Base-by-base conservation (phyloP, 2,888 invertebrate species). In the Rotaria magnacalcarata region DNA sequence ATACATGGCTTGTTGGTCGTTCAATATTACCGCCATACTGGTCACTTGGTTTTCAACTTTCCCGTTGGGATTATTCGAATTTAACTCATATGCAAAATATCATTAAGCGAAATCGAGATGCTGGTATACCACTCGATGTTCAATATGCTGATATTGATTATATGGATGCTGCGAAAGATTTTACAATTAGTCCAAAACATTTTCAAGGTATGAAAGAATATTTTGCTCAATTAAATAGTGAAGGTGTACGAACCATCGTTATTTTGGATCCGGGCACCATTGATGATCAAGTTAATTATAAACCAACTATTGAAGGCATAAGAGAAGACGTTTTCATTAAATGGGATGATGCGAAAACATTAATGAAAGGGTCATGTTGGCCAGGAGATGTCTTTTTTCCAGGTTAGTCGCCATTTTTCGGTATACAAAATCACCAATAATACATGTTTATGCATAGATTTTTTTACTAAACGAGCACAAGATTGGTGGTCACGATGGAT, bases 21-120 rank as follows among this genome's bases (percentile, higher is more conserved):
- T 84, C 88, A 7, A 88, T 52, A 19, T 16, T 58, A 84, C 60
- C 60, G n/a, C 50, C 74, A 47, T 75, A 58, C 90, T 96, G 96
- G 96, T 92, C 94, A 0, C 92, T 96, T 0, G 96, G 96, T 2
- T 96, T 95, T 91, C 96, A 96, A 91, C 92, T 96, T 56, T 95
- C 95, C 92, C 93, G 94, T 93, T 94, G 89, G 88, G 91, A 90
- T 85, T 91, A 90, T 88, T 89, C 89, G 84, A 89, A 87, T 84
- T 87, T 90, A 10, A 87, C 87, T 27, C 89, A 90, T 74, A 87
- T 91, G 58, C 88, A 88, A 86, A 88, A 87, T 27, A 90, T 90
- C 16, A 89, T 90, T 7, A 88, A 90, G 14, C 88, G 90, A 50
- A 91, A 90, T 19, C 85, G 87, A 43, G 85, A 86, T 24, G 88